These are phyloP conservation scores for Passer montanus DNA, from an alignment of 2,113 vertebrate genomes.

Conservation along the genomic window DNA sequence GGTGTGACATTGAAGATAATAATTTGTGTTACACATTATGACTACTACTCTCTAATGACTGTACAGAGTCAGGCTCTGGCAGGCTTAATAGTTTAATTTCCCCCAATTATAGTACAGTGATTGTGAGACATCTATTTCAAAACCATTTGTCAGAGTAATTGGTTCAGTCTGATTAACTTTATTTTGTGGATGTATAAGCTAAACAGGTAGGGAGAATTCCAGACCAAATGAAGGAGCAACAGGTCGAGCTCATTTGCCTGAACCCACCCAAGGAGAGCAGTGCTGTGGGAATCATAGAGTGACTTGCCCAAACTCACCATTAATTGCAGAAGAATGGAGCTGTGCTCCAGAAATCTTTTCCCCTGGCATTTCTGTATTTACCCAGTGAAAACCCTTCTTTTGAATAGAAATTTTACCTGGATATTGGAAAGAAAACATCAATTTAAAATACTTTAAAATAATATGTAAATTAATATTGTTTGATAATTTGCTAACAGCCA, in stretches of 20 bases:
- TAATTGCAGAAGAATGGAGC: constrained; percentile 31
- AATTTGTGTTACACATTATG: not conserved
- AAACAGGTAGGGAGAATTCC: not conserved
- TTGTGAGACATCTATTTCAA: constrained; percentile 6
- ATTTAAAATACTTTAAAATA: not conserved
- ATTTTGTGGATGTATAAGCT: not conserved
- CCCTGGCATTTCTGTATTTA: constrained; percentile 29
- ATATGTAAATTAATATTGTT: not conserved
- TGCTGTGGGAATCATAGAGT: not conserved
- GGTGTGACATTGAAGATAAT: constrained; percentile 13
- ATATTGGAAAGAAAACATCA: constrained; percentile 9
- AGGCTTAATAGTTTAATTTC: not conserved
- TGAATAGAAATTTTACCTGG: constrained; percentile 57
- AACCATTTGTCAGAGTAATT: constrained; percentile 8
- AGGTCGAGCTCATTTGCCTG: not conserved
- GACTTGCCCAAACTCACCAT: constrained; percentile 49
- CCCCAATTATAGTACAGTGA: not conserved
- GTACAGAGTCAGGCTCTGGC: not conserved
- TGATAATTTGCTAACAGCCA: not conserved
- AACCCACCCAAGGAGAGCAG: not conserved
- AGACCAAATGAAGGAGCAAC: not conserved
- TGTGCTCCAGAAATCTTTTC: constrained; percentile 28
- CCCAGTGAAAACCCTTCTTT: constrained; percentile 5
- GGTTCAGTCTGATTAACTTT: not conserved
- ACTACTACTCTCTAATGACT: not conserved